Base-by-base conservation (phyloP, 2,113 vertebrate genomes). In the Aldabrachelys gigantea region DNA sequence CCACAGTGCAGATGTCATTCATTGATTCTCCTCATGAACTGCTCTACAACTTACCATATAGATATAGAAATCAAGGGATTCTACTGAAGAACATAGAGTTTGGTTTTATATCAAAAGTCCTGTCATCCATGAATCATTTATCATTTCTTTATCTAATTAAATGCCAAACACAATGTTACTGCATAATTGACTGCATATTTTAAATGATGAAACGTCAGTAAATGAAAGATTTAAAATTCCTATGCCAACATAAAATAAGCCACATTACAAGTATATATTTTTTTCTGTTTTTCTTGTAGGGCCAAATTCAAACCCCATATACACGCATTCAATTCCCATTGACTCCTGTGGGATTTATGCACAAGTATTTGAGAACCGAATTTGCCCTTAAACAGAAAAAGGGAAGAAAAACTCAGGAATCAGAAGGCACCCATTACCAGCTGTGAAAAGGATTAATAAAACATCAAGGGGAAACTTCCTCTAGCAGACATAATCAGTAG, bases 71-170 rank as follows among this genome's bases (percentile, higher is more conserved):
- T 4, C 24, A 76, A 76, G 27, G 92, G 22, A 79, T 79, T 84
- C 10, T 90, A 62, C 69, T 89, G 80, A 31, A 93, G 52, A 80
- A 85, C 47, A 91, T 91, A 52, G 22, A 88, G 79, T 13, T 54
- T 91, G 56, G 19, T 38, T 92, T 95, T 79, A 25, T 82, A 62
- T 25, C 38, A 44, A 93, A 93, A 72, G 53, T 12, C 72, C 90
- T 84, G 29, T 10, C 65, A 79, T 83, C 47, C 85, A 52, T 38
- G 57, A 92, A 91, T 93, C 87, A 52, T 38, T 75, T 65, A 82
- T 4, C 91, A 95, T 87, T 85, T 90, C 90, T 87, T 90, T 1
- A 57, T 59, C 29, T 59, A 91, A 50, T 87, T 81, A 94, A 93
- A 91, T 31, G 56, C 81, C 89, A 96, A 86, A 52, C 13, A 65